phyloP scores from a whole-genome alignment of 2,113 vertebrate species.

The Corythaixoides concolor region DNA sequence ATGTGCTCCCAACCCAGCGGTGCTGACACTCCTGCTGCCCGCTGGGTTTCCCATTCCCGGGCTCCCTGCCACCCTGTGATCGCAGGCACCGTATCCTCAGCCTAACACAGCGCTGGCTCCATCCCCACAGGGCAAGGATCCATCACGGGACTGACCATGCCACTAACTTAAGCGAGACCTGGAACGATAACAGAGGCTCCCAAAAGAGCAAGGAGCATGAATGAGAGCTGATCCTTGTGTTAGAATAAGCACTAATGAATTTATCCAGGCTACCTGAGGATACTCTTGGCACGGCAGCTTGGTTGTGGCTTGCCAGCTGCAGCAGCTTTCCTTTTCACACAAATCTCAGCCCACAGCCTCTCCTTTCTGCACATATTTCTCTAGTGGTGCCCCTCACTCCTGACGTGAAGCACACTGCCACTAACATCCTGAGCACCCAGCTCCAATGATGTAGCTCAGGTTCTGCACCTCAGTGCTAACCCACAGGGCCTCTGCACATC shows the following conservation, averaged over 20 bases:
- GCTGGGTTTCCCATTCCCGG: not conserved
- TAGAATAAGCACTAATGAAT: not conserved
- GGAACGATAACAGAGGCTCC: not conserved
- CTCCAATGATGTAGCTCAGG: not conserved
- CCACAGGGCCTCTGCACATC: not conserved
- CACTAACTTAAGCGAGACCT: not conserved
- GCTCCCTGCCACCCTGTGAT: not conserved
- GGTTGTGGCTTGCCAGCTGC: not conserved
- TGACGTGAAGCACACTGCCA: not conserved
- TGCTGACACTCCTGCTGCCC: not conserved
- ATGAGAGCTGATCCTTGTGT: not conserved
- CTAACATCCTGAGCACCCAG: not conserved
- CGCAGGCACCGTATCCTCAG: not conserved
- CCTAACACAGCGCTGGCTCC: not conserved
- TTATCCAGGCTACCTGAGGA: not conserved
- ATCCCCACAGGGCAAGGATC: not conserved
- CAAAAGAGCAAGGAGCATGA: not conserved
- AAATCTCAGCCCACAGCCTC: not conserved
- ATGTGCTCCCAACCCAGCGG: accelerated
- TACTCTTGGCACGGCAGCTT: not conserved
- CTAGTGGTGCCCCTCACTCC: not conserved
- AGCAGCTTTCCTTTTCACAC: not conserved
- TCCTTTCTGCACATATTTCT: not conserved
- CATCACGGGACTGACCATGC: accelerated
- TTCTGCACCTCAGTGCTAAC: constrained; percentile 8